Conservation (phyloP, 2,888 invertebrate species). For the Furcula furcula region DNA sequence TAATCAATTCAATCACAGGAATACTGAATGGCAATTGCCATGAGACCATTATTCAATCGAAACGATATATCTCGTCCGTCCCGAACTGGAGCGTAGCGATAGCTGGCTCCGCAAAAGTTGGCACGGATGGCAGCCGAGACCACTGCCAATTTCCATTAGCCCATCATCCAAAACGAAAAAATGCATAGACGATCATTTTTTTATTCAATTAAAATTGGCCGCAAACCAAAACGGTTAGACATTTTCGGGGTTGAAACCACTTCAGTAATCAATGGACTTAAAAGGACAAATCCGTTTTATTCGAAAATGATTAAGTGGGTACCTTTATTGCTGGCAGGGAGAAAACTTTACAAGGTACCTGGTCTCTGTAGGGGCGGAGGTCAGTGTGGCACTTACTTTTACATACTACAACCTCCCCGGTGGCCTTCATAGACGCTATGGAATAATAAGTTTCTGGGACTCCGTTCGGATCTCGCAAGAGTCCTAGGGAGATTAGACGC, state of each 20-base stretch:
- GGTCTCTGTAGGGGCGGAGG: no score
- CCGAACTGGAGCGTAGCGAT: constrained; percentile 74
- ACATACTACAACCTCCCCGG: no score
- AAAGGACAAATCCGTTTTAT: background rate
- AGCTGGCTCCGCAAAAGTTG: constrained; percentile 79
- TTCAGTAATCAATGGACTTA: background rate
- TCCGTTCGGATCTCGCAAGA: no score
- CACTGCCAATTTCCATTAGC: constrained; percentile 82
- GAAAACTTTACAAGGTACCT: no score
- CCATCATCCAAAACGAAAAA: constrained; percentile 81
- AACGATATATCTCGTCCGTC: constrained; percentile 73
- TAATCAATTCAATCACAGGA: constrained; percentile 56
- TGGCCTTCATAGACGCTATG: no score
- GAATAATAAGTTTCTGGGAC: no score
- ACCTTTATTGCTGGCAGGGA: no score
- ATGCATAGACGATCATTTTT: constrained; percentile 80
- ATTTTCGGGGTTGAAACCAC: constrained; percentile 26
- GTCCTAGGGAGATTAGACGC: no score
- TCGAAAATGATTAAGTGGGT: no score
- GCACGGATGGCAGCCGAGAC: constrained; percentile 71
- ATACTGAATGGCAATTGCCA: constrained; percentile 64
- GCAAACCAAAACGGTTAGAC: constrained; percentile 62
- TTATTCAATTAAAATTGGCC: constrained; percentile 81
- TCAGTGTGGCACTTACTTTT: no score
- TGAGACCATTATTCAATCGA: constrained; percentile 77